These are phyloP conservation scores for Anas capensis DNA, from an alignment of 2,797 vertebrate species.

Conservation along the genomic window DNA sequence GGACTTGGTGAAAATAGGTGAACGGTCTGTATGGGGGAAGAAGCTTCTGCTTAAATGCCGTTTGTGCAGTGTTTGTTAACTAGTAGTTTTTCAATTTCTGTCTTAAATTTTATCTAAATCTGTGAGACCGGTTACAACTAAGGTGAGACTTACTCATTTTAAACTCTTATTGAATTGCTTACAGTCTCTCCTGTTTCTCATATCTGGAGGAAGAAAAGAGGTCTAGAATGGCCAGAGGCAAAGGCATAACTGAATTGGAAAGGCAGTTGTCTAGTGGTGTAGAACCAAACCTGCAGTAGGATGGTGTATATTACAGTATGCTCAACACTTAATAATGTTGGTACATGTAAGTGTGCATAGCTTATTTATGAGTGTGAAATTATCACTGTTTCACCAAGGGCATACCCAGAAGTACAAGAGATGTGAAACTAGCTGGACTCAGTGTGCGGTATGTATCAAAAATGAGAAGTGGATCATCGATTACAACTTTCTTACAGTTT, in stretches of 20 bases:
- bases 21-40: neutral
- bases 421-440: neutral
- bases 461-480: neutral
- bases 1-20: neutral
- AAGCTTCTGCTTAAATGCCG: neutral
- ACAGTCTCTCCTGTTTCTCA: neutral
- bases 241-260: neutral
- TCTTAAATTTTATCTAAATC: neutral
- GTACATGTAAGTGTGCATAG: fast-evolving
- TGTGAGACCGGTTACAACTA: neutral
- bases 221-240: neutral
- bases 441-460: fast-evolving
- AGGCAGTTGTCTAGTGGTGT: neutral
- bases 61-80: neutral
- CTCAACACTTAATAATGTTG: neutral
- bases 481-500: neutral
- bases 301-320: neutral
- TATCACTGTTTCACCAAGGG: neutral
- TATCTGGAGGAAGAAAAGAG: neutral
- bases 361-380: neutral
- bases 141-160: neutral
- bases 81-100: neutral
- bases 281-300: neutral
- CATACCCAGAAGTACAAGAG: neutral
- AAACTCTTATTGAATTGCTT: fast-evolving